Base-by-base conservation (phyloP, 2,113 vertebrate species). In the Ornithorhynchus anatinus region DNA sequence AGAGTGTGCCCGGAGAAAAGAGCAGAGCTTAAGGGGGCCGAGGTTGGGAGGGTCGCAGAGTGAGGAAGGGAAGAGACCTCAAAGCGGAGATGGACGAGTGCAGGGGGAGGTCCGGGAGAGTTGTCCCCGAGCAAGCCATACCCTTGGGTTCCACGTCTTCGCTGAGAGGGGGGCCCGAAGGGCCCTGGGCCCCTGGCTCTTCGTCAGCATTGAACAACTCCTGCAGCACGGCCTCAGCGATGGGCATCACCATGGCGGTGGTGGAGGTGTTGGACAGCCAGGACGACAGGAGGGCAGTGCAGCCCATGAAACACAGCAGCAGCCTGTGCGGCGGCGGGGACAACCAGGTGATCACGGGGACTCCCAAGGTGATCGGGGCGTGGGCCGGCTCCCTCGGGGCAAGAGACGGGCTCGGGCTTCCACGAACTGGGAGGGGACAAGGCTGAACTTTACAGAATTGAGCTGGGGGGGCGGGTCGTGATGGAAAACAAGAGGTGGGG, bases 191-290 rank as follows among this genome's bases (percentile, higher is more conserved):
- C 37, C 95, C 92, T 0, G 84, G 90, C 58, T 98, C 94, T 4
- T 92, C 89, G 15, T 95, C 94, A 2, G 95, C 94, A 64, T 91
- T 94, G 84, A 96, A 95, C 59, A 99, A 93, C 88, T 98, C 97
- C 88, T 97, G 95, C 37, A 99, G 94, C 70, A 99, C 98, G 0
- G 98, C 98, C 75, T 99, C 98, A 6, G 96, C 96, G 0, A 99
- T 99, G 53, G 98, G 98, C 97, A 98, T 99, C 89, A 99, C 97
- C 97, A 99, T 99, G 80, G 97, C 98, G 0, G 98, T 98, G 81
- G 95, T 98, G 84, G 98, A 99, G 5, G 98, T 99, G 91, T 99
- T 99, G 84, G 97, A 99, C 68, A 99, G 96, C 97, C 98, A 99
- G 97, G 99, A 99, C 89, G 98, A 99, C 44, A 99, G 93, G 71